These are phyloP conservation scores for Lymantria dispar DNA, from an alignment of 2,888 invertebrate species.

Conservation along the genomic window DNA sequence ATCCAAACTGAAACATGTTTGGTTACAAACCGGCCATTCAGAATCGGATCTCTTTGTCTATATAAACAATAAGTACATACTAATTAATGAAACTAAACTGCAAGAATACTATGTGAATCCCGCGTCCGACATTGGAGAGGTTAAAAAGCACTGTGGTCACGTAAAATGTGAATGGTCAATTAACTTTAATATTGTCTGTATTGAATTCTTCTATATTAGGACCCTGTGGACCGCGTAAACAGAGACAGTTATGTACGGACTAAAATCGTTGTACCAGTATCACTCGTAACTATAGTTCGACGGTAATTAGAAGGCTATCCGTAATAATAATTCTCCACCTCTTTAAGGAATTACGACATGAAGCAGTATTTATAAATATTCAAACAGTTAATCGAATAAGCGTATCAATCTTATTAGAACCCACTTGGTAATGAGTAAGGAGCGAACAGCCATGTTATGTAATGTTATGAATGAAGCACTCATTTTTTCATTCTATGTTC, in stretches of 20 bases:
- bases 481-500: not conserved
- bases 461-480: not conserved
- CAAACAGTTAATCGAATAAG: slow-evolving; percentile 39
- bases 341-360: not conserved
- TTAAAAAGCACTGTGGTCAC: slow-evolving; percentile 21
- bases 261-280: slow-evolving; percentile 64
- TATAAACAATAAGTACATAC: slow-evolving; percentile 50
- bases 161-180: slow-evolving; percentile 20
- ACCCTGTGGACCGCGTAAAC: slow-evolving; percentile 69
- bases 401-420: slow-evolving; percentile 45
- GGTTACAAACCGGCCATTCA: slow-evolving; percentile 49
- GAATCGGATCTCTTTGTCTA: slow-evolving; percentile 20
- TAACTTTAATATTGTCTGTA: slow-evolving; percentile 55
- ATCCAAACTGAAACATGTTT: slow-evolving; percentile 37
- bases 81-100: slow-evolving; percentile 24
- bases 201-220: slow-evolving; percentile 59
- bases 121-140: slow-evolving; percentile 38
- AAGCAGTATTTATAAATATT: not conserved
- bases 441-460: not conserved
- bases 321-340: slow-evolving; percentile 15
- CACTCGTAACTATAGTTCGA: slow-evolving; percentile 32
- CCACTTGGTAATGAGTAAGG: not conserved
- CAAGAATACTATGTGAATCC: slow-evolving; percentile 32
- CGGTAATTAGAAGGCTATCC: slow-evolving; percentile 18
- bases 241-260: slow-evolving; percentile 58